Conservation (phyloP, 2,888 invertebrate genomes). For the Ganaspis brasiliensis region DNA sequence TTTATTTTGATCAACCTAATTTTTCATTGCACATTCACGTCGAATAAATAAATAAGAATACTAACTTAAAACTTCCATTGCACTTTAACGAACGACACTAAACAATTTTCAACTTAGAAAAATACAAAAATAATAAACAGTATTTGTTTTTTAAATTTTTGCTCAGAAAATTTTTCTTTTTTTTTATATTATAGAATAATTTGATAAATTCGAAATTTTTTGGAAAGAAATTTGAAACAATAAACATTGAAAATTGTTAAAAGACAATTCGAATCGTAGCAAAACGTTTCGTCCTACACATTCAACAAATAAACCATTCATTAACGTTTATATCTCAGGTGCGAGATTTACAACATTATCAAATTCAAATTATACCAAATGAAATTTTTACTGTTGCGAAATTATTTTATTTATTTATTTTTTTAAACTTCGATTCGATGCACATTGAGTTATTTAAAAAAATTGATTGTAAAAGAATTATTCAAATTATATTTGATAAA, state of each 20-base stretch:
- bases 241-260: not conserved
- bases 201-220: too few species aligned
- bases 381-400: conserved; percentile 11
- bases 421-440: too few species aligned
- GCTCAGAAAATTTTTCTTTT: too few species aligned
- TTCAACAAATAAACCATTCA: conserved; percentile 20
- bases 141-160: too few species aligned
- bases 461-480: too few species aligned
- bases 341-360: conserved; percentile 25
- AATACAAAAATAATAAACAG: not conserved
- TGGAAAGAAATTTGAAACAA: not conserved
- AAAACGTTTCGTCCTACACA: not conserved
- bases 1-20: not conserved
- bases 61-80: not conserved
- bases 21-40: conserved; percentile 20
- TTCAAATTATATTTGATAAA: too few species aligned
- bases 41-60: conserved; percentile 26
- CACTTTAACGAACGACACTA: not conserved
- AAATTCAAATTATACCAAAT: not conserved
- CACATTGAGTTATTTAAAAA: too few species aligned
- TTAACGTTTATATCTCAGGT: conserved; percentile 16
- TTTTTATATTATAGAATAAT: too few species aligned
- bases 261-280: not conserved
- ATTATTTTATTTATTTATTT: conserved; percentile 6
- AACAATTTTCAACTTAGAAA: not conserved